These are phyloP conservation scores for Aricia artaxerxes DNA, from an alignment of 2,888 invertebrate species.

Conservation along the genomic window DNA sequence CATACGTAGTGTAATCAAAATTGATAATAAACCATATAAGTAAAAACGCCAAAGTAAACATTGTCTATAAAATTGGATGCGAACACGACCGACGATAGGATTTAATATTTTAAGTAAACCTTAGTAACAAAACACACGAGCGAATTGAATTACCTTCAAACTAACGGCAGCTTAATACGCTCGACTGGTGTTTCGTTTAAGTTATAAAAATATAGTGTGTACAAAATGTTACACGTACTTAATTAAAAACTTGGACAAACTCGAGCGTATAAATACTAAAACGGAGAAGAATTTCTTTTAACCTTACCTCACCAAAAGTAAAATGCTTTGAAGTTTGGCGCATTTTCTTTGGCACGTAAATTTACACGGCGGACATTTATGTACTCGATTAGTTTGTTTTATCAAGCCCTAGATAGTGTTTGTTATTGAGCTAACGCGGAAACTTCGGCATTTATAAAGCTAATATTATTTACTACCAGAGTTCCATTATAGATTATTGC, in stretches of 20 bases:
- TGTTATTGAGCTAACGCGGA: neutral
- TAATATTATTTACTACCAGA: neutral
- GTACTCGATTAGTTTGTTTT: slow-evolving; percentile 28
- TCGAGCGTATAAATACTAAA: slow-evolving; percentile 21
- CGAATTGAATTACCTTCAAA: slow-evolving; percentile 5
- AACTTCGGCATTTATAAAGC: neutral
- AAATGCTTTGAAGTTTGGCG: slow-evolving; percentile 28
- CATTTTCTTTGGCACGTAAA: slow-evolving; percentile 29
- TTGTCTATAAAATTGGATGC: neutral
- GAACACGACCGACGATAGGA: neutral
- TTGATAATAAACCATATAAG: neutral
- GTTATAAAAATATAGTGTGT: slow-evolving; percentile 11
- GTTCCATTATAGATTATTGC: neutral
- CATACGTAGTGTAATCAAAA: neutral
- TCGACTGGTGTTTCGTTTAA: slow-evolving; percentile 3
- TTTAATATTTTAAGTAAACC: slow-evolving; percentile 10
- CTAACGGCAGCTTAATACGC: slow-evolving; percentile 10
- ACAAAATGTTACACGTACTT: slow-evolving; percentile 17
- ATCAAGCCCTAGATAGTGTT: slow-evolving; percentile 2
- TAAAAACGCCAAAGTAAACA: neutral
- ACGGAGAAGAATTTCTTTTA: slow-evolving; percentile 11
- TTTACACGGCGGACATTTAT: slow-evolving; percentile 16
- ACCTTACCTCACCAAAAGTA: slow-evolving; percentile 26
- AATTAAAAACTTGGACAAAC: slow-evolving; percentile 23
- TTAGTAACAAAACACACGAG: slow-evolving; percentile 12